Base-by-base conservation (phyloP, 2,113 vertebrate species). In the Gymnogyps californianus region DNA sequence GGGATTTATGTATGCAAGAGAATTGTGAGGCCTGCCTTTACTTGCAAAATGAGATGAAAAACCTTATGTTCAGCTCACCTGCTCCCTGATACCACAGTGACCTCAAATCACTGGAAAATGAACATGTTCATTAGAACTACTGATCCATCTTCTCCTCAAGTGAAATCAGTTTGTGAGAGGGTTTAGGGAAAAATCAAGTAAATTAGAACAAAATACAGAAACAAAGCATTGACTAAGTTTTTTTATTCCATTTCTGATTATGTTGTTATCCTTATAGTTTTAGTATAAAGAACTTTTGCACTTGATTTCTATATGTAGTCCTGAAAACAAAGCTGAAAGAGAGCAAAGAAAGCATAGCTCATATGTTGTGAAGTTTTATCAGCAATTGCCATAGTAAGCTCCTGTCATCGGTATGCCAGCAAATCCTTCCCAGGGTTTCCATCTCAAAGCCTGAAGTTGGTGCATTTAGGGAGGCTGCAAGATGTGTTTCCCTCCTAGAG, bases 1-100 rank as follows among this genome's bases (percentile, higher is more conserved):
- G n/a, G 91, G 89, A 89, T 95, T 96, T 96, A 42, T 61, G 57
- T 93, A 51, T 72, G 80, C 52, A 65, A 57, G 77, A 69, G 74
- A 79, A 85, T 54, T 28, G 52, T 36, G 36, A 85, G 81, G 52
- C 89, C 16, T 97, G 93, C 54, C 77, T 29, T 76, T 61, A 91
- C 94, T 87, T 96, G 95, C 58, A 94, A 77, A 96, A 89, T 44
- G 54, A 72, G 61, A 91, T 84, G 47, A 57, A 54, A 95, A 89
- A 57, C 1, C 15, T 2, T 58, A 29, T 16, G 59, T 85, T 93
- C 36, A 57, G 83, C 84, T 95, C 66, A 95, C 61, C 91, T 93
- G 72, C 80, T 92, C 36, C 34, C n/a, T 34, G 11, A 51, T 89
- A 64, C 34, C 47, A 59, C 26, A 57, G 44, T 93, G 93, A 92